These are phyloP conservation scores for Megastigmus dorsalis DNA, from an alignment of 2,888 invertebrate genomes.

Conservation along the genomic window DNA sequence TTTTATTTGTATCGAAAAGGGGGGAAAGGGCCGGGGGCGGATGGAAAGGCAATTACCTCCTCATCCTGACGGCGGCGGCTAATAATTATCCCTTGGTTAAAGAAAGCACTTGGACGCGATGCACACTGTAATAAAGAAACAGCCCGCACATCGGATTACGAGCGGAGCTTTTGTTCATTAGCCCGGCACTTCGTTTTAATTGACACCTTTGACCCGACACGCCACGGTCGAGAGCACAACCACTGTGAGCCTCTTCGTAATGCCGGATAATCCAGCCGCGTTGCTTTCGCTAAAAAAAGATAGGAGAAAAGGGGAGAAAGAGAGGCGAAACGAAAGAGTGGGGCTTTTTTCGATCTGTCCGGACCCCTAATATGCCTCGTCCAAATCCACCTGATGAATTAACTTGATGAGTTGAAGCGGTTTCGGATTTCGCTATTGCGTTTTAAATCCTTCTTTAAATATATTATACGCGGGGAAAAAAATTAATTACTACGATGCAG, in stretches of 20 bases:
- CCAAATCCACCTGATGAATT: conserved; percentile 23
- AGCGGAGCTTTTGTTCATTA: conserved; percentile 68
- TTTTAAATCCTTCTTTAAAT: too few relatives aligned
- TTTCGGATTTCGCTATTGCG: too few relatives aligned
- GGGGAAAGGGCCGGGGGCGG: neutral
- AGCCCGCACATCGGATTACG: conserved; percentile 65
- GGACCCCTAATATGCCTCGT: neutral
- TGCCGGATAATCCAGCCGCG: too few relatives aligned
- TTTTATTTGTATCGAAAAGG: conserved; percentile 30
- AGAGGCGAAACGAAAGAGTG: too few relatives aligned
- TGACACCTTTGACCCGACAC: conserved; percentile 66
- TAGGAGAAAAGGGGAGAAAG: too few relatives aligned
- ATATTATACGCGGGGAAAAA: too few relatives aligned
- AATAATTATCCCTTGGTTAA: conserved; percentile 66
- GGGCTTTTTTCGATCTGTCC: conserved; percentile 1
- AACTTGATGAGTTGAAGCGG: conserved; percentile 24
- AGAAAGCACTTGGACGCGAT: conserved; percentile 64
- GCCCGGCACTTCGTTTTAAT: conserved; percentile 67
- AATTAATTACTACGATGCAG: too few relatives aligned
- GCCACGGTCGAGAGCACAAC: conserved; percentile 28
- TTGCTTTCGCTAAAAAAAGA: conserved; percentile 25
- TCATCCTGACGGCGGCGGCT: conserved; percentile 57
- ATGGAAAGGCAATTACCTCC: neutral
- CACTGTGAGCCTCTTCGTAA: neutral
- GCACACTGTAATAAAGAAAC: conserved; percentile 61